Conservation (phyloP, 1,140 invertebrate species). For the Meteorus sp. region DNA sequence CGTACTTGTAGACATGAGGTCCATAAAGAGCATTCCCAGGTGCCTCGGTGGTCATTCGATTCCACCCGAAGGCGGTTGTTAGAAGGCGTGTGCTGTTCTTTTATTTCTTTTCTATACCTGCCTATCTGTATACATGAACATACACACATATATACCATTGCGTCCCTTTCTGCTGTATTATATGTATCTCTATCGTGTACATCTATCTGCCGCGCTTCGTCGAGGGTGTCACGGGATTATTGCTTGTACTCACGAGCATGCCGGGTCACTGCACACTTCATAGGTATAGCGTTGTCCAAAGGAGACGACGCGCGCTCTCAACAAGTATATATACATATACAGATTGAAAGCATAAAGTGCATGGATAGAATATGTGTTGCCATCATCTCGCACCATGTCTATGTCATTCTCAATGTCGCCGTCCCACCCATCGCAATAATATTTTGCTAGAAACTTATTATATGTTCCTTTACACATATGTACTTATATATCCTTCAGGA, state of each 20-base stretch:
- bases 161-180: constrained; percentile 12
- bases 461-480: no score
- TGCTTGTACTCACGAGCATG: constrained; percentile 18
- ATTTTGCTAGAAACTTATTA: no score
- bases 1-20: background rate
- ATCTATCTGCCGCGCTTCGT: constrained; percentile 6
- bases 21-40: constrained; percentile 20
- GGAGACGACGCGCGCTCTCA: constrained; percentile 11
- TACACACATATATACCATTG: background rate
- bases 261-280: constrained; percentile 15
- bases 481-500: no score
- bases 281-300: constrained; percentile 13
- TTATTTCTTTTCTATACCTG: constrained; percentile 9
- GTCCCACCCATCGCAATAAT: no score
- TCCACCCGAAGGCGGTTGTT: constrained; percentile 19
- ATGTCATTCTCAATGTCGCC: constrained; percentile 14
- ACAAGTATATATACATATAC: no score
- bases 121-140: no score
- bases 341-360: constrained; percentile 16
- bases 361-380: constrained; percentile 4
- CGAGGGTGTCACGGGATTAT: constrained; percentile 18
- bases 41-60: constrained; percentile 18
- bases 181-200: constrained; percentile 15
- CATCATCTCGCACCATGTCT: constrained; percentile 5
- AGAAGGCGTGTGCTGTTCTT: constrained; percentile 11